phyloP scores from a whole-genome alignment of 2,888 invertebrate genomes.

The Drosophila recens region DNA sequence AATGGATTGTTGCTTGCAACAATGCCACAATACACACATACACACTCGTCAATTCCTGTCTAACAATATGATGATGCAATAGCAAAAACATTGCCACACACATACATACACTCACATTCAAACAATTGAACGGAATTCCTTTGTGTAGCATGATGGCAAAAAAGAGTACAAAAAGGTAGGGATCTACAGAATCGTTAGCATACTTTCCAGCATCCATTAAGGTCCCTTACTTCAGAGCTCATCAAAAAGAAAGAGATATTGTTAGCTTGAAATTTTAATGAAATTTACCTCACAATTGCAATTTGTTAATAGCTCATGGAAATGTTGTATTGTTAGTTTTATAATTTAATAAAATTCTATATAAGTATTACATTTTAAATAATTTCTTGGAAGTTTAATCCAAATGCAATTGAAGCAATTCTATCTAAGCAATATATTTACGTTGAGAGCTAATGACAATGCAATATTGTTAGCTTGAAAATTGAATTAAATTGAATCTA shows the following conservation, averaged over 20 bases:
- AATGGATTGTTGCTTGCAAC: constrained; percentile 49
- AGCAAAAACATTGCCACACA: constrained; percentile 31
- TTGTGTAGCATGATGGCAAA: constrained; percentile 13
- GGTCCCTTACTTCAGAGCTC: constrained; percentile 3
- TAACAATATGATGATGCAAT: constrained; percentile 57
- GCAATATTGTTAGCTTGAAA: too few species aligned
- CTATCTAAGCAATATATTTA: too few species aligned
- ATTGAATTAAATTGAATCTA: too few species aligned
- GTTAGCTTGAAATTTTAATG: neutral
- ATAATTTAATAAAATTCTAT: neutral
- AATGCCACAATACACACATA: constrained; percentile 21
- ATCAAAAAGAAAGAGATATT: constrained; percentile 14
- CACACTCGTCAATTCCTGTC: constrained; percentile 28
- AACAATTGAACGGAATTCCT: constrained; percentile 43
- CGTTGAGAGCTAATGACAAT: neutral
- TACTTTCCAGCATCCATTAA: constrained; percentile 39
- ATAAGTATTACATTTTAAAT: neutral
- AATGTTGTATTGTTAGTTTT: neutral
- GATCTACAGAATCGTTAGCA: constrained; percentile 47
- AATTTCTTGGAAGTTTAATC: neutral
- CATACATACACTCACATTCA: constrained; percentile 14
- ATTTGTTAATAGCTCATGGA: neutral
- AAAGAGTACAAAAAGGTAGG: neutral
- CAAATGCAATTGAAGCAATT: neutral
- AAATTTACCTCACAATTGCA: neutral